Conservation (phyloP, 2,113 vertebrate species). For the Caracal caracal region DNA sequence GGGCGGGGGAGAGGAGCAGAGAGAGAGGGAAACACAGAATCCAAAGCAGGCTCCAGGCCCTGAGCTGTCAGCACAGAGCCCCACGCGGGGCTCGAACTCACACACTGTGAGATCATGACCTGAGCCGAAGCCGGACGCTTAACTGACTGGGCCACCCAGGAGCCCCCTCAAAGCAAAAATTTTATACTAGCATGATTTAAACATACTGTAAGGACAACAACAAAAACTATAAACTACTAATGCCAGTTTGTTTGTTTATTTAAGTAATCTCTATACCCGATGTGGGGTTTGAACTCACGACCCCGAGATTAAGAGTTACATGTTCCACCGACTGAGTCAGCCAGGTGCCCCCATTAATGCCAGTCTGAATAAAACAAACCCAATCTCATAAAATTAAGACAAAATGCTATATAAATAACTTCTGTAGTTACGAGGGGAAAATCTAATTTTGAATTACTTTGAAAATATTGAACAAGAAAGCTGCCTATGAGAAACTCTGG, state of each 20-base stretch:
- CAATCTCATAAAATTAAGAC: constrained; percentile 50
- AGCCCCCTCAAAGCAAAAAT: not conserved
- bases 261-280: not conserved
- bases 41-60: too few relatives aligned
- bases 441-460: constrained; percentile 15
- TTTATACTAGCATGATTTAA: constrained; percentile 49
- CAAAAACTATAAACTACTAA: not conserved
- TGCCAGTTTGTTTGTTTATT: constrained; percentile 10
- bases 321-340: not conserved
- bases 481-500: not conserved
- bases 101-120: too few relatives aligned
- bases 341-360: not conserved
- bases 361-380: constrained; percentile 60
- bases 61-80: too few relatives aligned
- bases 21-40: too few relatives aligned
- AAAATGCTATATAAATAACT: constrained; percentile 32
- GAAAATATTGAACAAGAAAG: not conserved
- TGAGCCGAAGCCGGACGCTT: too few relatives aligned
- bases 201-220: not conserved
- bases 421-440: constrained; percentile 6
- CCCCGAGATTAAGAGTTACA: not conserved
- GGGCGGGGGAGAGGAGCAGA: too few relatives aligned
- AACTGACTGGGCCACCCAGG: too few relatives aligned
- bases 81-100: too few relatives aligned
- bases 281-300: not conserved